A percentile compares a stretch with the other conserved stretches of the same genome.
Evolutionary conservation across 2,113 vertebrate species (phyloP).

Genomic region (Erpornis zantholeuca): DNA sequence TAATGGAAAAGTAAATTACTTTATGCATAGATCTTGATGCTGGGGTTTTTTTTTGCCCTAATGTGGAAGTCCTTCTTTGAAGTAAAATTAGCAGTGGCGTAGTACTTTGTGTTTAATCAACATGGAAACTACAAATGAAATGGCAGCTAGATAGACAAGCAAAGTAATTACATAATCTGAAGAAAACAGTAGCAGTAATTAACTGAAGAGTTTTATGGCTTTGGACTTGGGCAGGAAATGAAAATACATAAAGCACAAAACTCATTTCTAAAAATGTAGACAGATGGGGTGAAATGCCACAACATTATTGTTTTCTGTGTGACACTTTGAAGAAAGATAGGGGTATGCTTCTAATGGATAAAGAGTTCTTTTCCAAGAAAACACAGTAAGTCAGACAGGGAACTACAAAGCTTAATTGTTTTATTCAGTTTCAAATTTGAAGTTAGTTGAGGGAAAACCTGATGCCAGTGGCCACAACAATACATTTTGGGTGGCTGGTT

Average conservation of each 20-base stretch:
- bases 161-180: not conserved
- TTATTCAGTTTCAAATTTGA: not conserved
- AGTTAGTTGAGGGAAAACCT: not conserved
- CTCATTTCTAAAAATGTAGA: not conserved
- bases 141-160: not conserved
- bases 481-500: not conserved
- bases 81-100: not conserved
- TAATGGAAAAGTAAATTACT: not conserved
- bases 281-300: not conserved
- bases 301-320: not conserved
- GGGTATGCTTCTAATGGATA: not conserved
- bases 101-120: not conserved
- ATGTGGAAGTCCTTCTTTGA: not conserved
- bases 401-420: not conserved
- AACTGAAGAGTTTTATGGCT: not conserved
- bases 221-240: not conserved
- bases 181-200: not conserved
- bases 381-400: not conserved
- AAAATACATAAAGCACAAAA: not conserved
- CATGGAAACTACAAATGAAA: constrained; percentile 5
- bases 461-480: not conserved
- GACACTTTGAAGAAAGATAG: not conserved
- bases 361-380: not conserved
- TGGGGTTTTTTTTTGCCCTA: not conserved
- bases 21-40: not conserved